Conservation (phyloP, 2,113 vertebrate species). For the Lampris megalopsis region DNA sequence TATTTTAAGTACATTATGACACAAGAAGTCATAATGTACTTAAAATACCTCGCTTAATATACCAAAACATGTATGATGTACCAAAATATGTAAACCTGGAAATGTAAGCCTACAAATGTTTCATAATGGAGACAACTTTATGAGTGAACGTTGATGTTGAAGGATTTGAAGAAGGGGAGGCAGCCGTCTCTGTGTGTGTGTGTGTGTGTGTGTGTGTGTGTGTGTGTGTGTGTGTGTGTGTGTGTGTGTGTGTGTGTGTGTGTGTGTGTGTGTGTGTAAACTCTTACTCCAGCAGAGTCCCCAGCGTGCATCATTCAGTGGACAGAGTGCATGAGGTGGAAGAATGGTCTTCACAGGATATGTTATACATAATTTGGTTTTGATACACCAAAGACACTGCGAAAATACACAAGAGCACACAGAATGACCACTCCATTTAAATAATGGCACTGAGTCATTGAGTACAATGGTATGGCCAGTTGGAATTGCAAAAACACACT, state of each 20-base stretch:
- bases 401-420: conserved; percentile 3
- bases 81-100: no score
- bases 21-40: no score
- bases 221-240: conserved; percentile 21
- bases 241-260: conserved; percentile 4
- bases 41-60: no score
- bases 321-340: conserved; percentile 84
- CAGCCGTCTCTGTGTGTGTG: conserved; percentile 4
- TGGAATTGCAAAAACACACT: not conserved
- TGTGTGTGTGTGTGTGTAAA: not conserved
- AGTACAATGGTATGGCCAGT: not conserved
- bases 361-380: conserved; percentile 81
- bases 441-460: not conserved
- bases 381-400: conserved; percentile 95
- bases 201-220: conserved; percentile 17
- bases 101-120: no score
- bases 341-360: conserved; percentile 89
- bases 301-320: conserved; percentile 90
- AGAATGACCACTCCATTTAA: not conserved
- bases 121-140: not conserved
- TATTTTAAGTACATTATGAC: no score
- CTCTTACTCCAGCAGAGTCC: conserved; percentile 94
- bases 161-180: not conserved
- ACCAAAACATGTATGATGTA: no score
- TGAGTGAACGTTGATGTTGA: no score